Evolutionary conservation across 1,140 invertebrate species (phyloP).

Genomic region (Lepidurus arcticus): DNA sequence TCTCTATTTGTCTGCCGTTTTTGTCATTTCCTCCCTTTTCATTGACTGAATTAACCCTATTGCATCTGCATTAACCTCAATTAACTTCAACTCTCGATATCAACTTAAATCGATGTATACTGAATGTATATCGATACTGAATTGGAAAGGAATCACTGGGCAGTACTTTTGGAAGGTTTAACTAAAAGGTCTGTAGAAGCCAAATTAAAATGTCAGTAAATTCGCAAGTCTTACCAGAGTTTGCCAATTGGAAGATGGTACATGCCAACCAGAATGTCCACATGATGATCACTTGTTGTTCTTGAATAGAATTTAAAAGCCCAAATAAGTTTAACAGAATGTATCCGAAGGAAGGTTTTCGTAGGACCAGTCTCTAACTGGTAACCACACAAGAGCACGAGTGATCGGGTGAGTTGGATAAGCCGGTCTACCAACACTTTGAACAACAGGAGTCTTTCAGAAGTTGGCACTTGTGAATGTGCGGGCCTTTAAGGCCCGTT

Average conservation of each 20-base stretch:
- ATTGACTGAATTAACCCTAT: no score
- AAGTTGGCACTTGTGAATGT: conserved; percentile 14
- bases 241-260: neutral
- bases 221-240: neutral
- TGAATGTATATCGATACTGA: no score
- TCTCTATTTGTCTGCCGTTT: neutral
- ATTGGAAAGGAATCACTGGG: no score
- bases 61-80: no score
- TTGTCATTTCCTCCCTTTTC: neutral
- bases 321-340: neutral
- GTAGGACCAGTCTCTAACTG: neutral
- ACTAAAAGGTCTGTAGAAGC: neutral
- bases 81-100: no score
- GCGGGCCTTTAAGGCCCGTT: conserved; percentile 17
- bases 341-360: neutral
- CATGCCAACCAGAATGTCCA: conserved; percentile 1
- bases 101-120: no score
- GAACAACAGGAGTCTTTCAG: conserved; percentile 9
- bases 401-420: neutral
- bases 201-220: neutral
- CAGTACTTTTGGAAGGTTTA: neutral
- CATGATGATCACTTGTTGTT: neutral
- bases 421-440: neutral
- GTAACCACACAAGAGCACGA: neutral
- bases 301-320: neutral